Evolutionary conservation across 2,888 invertebrate genomes (phyloP), one percentile per base, ranked within the genome.

Genomic region (Agonopterix heracliana): DNA sequence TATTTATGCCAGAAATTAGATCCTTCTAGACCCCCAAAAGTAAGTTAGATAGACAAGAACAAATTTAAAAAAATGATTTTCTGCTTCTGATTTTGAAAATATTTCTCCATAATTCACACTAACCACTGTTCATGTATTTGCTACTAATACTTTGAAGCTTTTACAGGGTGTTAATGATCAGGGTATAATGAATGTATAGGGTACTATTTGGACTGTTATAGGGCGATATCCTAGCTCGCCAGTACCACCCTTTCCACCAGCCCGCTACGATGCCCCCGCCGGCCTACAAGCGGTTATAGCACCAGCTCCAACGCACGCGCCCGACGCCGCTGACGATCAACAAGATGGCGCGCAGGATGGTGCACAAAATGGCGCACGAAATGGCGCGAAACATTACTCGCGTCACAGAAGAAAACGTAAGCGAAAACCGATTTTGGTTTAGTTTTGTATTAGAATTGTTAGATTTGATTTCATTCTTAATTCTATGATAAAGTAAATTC

Each of bases 241-340:
- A 84, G 71, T 83, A 81, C 73, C 86, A 87, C 62, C 86, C 87
- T 66, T 82, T 75, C 68, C 86, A 85, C 71, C 87, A 86, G 72
- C 86, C 86, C 49, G 74, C 82, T 59, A 60, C 68, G 54, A 66
- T 74, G 74, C 78, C 79, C 44, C 82, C 84, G 55, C 79, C 79
- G 57, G 68, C 71, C 50, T 76, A 74, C 79, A 81, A 83, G 67
- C 81, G 83, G 73, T 88, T 89, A 85, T 87, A 88, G 86, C 89
- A 88, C 72, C 78, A 65, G 68, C 71, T 57, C 53, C 54, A 52
- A 59, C 62, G 50, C 38, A 49, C 56, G 42, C 50, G 48, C 51
- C 50, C 59, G 55, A 51, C 55, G 52, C 59, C 61, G 52, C 38
- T 48, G 54, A 38, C 50, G 47, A 51, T 54, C 50, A n/a, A 9